Percentiles rank a stretch among this genome's conserved stretches.
These are phyloP conservation scores for Channa striata DNA, from an alignment of 2,797 vertebrate species.

Conservation along the genomic window DNA sequence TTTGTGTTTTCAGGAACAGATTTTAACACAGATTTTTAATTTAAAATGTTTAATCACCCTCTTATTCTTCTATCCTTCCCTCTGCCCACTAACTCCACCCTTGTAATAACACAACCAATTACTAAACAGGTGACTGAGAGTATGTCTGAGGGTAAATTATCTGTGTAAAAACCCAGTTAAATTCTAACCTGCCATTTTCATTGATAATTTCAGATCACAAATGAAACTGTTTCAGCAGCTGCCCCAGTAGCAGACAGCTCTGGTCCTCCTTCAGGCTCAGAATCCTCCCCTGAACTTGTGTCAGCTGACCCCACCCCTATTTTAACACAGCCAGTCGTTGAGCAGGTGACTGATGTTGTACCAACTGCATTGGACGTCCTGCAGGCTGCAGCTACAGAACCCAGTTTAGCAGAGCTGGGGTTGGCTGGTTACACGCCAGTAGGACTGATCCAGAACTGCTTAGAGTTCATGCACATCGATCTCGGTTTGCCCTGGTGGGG, in stretches of 20 bases:
- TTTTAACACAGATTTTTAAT: no score
- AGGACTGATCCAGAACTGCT: constrained; percentile 88
- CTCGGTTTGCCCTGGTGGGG: constrained; percentile 93
- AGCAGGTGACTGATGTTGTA: constrained; percentile 67
- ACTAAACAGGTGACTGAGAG: constrained; percentile 67
- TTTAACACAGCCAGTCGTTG: constrained; percentile 46
- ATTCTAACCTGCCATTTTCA: neutral
- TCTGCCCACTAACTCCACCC: constrained; percentile 33
- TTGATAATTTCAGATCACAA: constrained; percentile 47
- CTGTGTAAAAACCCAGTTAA: accelerated
- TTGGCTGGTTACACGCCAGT: constrained; percentile 87
- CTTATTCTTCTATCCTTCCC: no score
- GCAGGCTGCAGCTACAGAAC: constrained; percentile 75
- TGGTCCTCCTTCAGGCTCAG: constrained; percentile 17
- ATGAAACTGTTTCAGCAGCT: constrained; percentile 30
- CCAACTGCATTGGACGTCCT: constrained; percentile 80
- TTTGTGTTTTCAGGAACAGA: no score
- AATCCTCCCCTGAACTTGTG: constrained; percentile 9
- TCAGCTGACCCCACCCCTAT: constrained; percentile 37
- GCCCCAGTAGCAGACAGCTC: constrained; percentile 35
- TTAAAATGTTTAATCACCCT: no score
- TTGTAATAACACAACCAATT: constrained; percentile 35
- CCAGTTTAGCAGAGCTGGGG: constrained; percentile 87
- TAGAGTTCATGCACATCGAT: constrained; percentile 88
- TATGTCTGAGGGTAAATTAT: neutral